Evolutionary conservation across 2,888 invertebrate genomes (phyloP).

Genomic region (Epinotia nisella): DNA sequence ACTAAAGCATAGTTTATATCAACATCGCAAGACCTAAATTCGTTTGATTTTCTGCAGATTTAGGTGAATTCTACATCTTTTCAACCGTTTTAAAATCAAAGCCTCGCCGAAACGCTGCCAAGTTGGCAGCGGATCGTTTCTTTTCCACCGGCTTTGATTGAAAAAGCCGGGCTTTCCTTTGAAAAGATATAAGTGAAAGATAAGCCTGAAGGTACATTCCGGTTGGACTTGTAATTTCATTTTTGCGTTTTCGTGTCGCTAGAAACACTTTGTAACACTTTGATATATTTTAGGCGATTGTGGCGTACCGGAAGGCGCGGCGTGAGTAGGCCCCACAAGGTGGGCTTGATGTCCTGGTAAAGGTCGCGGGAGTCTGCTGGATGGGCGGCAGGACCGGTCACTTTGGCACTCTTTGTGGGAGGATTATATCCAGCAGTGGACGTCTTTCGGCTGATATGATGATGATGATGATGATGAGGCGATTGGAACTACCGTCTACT

Average conservation of each 20-base stretch:
- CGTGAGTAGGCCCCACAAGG: too few species aligned
- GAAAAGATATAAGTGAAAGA: constrained; percentile 11
- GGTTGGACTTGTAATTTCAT: not conserved
- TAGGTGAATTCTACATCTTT: constrained; percentile 4
- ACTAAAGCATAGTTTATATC: too few species aligned
- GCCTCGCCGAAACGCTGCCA: constrained; percentile 3
- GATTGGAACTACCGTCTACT: too few species aligned
- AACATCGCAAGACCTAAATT: not conserved
- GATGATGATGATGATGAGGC: too few species aligned
- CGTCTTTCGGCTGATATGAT: too few species aligned
- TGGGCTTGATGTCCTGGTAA: too few species aligned
- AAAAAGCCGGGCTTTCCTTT: constrained; percentile 14
- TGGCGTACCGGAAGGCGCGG: too few species aligned
- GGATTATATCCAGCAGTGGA: too few species aligned
- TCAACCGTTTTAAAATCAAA: constrained; percentile 15
- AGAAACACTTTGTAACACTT: not conserved
- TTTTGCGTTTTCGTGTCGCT: constrained; percentile 2
- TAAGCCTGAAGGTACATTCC: constrained; percentile 3
- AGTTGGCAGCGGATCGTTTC: constrained; percentile 9
- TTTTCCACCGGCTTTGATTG: constrained; percentile 7
- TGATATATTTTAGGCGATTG: too few species aligned
- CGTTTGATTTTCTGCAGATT: not conserved
- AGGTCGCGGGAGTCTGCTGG: too few species aligned
- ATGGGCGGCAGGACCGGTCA: too few species aligned
- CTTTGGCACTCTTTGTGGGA: too few species aligned